Evolutionary conservation across 2,888 invertebrate species (phyloP).

Genomic region (Erannis defoliaria): DNA sequence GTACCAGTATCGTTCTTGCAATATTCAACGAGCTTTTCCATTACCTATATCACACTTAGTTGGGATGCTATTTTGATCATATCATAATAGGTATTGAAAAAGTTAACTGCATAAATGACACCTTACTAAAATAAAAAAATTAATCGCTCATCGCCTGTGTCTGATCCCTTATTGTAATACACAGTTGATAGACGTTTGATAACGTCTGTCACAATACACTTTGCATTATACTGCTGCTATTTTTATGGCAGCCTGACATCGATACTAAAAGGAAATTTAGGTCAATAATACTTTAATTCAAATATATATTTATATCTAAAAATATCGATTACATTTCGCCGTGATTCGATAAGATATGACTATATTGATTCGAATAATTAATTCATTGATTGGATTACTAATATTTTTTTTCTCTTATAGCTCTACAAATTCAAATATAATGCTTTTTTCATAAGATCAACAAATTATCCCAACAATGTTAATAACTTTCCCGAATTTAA

Average conservation of each 20-base stretch:
- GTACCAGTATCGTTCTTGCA: no score
- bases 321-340: constrained; percentile 9
- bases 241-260: constrained; percentile 45
- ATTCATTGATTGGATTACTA: background rate
- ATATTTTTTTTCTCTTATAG: no score
- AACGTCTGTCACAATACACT: constrained; percentile 71
- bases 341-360: constrained; percentile 6
- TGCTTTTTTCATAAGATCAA: no score
- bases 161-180: constrained; percentile 44
- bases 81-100: no score
- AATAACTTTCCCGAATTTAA: no score
- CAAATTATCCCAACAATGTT: no score
- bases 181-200: constrained; percentile 64
- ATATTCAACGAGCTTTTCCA: no score
- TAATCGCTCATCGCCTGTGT: constrained; percentile 31
- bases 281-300: constrained; percentile 14
- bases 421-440: no score
- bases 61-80: no score
- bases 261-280: constrained; percentile 33
- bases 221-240: constrained; percentile 58
- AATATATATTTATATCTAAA: background rate
- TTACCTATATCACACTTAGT: no score
- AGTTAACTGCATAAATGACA: no score
- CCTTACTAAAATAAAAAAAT: no score
- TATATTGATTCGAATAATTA: constrained; percentile 12